Evolutionary conservation across 2,797 vertebrate genomes (phyloP).

Genomic region (Merluccius polli): DNA sequence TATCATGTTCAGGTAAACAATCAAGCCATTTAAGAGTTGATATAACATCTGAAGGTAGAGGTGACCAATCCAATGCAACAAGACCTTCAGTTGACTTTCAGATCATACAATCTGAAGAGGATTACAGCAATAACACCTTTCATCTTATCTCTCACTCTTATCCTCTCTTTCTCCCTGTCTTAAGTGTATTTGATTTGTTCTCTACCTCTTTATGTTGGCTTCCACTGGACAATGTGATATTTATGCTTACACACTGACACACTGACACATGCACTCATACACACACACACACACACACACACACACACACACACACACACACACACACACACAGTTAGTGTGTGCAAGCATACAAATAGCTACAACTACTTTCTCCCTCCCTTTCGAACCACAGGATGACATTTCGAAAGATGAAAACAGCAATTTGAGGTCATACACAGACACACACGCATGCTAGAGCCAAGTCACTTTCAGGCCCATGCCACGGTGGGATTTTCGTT

Average conservation of each 20-base stretch:
- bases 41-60: background rate
- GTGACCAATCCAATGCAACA: background rate
- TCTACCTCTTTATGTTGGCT: background rate
- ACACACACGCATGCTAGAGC: background rate
- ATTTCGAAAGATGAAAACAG: slow-evolving; percentile 41
- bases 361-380: slow-evolving; percentile 32
- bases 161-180: background rate
- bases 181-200: background rate
- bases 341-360: background rate
- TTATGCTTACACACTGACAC: background rate
- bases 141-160: background rate
- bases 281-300: slow-evolving; percentile 22
- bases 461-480: background rate
- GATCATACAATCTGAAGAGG: background rate
- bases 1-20: background rate
- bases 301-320: background rate
- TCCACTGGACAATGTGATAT: background rate
- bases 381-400: slow-evolving; percentile 30
- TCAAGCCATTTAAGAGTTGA: background rate
- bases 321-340: background rate
- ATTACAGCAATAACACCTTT: background rate
- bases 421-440: slow-evolving; percentile 38
- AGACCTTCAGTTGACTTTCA: background rate
- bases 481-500: background rate
- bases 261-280: slow-evolving; percentile 23